A percentile compares a stretch with the other conserved stretches of the same genome.
phyloP scores from a whole-genome alignment of 2,113 vertebrate species.

The Bos taurus region DNA sequence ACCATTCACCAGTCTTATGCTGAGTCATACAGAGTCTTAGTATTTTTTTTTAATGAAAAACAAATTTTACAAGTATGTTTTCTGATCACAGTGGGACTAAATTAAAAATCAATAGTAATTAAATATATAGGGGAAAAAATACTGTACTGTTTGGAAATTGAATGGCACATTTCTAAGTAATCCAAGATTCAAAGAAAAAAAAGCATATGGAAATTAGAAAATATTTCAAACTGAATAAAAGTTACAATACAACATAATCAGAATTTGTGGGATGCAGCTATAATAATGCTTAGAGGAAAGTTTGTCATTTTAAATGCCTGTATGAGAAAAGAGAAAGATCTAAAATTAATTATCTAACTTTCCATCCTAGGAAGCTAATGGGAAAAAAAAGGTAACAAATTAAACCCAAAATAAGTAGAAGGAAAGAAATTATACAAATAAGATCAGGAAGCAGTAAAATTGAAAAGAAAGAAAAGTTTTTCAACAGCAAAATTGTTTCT shows the following conservation, averaged over 20 bases:
- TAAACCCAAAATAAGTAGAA: neutral
- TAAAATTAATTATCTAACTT: neutral
- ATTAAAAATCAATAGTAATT: neutral
- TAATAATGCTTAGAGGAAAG: neutral
- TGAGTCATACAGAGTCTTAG: neutral
- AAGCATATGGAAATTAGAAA: neutral
- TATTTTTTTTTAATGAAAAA: neutral
- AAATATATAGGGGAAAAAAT: neutral
- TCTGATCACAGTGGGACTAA: neutral
- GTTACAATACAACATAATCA: neutral
- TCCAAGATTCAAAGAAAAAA: neutral
- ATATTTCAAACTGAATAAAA: conserved; percentile 15
- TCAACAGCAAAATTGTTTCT: neutral
- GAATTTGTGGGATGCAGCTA: neutral
- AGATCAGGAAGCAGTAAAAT: neutral
- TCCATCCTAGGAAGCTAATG: neutral
- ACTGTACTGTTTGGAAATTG: neutral
- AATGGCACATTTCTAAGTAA: neutral
- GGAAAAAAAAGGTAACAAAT: neutral
- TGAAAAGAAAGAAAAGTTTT: neutral
- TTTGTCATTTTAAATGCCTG: neutral
- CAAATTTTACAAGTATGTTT: neutral
- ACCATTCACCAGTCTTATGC: neutral
- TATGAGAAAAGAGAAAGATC: neutral
- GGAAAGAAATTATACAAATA: neutral